Percentiles rank a stretch among this genome's conserved stretches.
Conservation (phyloP, 2,797 vertebrate species). For the Chelonia mydas region DNA sequence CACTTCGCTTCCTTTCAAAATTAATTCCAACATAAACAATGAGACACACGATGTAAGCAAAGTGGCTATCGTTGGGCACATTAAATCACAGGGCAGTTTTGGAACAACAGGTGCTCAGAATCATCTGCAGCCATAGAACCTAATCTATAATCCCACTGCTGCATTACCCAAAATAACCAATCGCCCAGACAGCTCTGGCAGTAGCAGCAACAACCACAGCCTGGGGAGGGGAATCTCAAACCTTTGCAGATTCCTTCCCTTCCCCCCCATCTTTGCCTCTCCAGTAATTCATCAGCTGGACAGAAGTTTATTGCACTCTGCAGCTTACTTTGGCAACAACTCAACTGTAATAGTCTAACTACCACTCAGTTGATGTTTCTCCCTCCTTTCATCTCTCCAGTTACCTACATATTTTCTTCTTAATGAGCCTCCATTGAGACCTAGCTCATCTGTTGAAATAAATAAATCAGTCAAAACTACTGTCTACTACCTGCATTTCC, state of each 20-base stretch:
- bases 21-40: neutral
- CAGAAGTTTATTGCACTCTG: neutral
- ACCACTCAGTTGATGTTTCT: neutral
- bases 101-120: neutral
- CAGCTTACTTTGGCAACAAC: neutral
- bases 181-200: neutral
- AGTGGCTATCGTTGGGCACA: rapidly evolving
- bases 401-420: neutral
- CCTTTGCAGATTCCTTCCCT: neutral
- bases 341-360: neutral
- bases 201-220: rapidly evolving
- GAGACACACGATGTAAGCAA: neutral
- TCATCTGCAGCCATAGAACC: rapidly evolving
- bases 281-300: neutral
- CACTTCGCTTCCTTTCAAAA: neutral
- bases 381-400: neutral
- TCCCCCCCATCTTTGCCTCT: neutral
- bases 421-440: neutral
- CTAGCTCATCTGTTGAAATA: neutral
- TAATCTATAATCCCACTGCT: neutral
- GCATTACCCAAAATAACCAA: neutral
- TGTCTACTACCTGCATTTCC: neutral
- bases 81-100: neutral
- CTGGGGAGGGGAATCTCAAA: neutral
- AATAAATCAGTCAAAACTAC: neutral